Evolutionary conservation across 2,113 vertebrate species (phyloP), one percentile per base, ranked within the genome.

Genomic region (Glaucidium brasilianum): DNA sequence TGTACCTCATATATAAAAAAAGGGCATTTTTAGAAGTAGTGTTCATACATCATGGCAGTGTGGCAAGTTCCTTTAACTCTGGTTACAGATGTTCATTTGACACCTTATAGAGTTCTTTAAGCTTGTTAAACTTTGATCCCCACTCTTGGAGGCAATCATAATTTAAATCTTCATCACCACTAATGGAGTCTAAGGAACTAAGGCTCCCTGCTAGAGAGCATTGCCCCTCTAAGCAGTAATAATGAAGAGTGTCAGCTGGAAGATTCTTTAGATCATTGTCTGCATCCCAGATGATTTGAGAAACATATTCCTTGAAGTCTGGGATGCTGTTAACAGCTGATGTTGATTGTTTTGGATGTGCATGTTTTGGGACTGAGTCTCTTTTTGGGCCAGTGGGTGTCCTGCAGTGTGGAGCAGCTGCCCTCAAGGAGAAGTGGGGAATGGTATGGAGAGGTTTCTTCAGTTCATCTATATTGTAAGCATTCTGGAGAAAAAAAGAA

Each of bases 391-490:
- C 97, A 21, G 97, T 95, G 9, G 96, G 97, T 47, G 97, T 98
- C 62, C 97, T 98, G 96, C 98, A 98, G 95, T 94, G 97, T 25
- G 98, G 98, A 30, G 98, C 98, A 16, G 97, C 97, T 82, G 98
- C 97, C 94, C 90, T 97, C 75, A 98, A 98, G 39, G 98, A 98
- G 12, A 98, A 98, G 94, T 95, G 98, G 26, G 98, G 98, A 91
- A 98, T 58, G 59, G 68, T 98, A 98, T 91, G 98, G 98, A 98
- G 95, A 13, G 98, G 98, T 69, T 98, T 98, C 98, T 98, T 99
- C 97, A 99, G 85, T 97, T 99, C 98, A 1, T 98, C 98, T 98
- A 99, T 98, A 96, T 99, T 67, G 3, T 99, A 99, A 30, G 98
- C 98, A 52, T 98, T 98, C 99, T 99, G 93, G 62, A 82, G 82